Base-by-base conservation (phyloP, 2,113 vertebrate genomes). In the Catharus fuscescens region DNA sequence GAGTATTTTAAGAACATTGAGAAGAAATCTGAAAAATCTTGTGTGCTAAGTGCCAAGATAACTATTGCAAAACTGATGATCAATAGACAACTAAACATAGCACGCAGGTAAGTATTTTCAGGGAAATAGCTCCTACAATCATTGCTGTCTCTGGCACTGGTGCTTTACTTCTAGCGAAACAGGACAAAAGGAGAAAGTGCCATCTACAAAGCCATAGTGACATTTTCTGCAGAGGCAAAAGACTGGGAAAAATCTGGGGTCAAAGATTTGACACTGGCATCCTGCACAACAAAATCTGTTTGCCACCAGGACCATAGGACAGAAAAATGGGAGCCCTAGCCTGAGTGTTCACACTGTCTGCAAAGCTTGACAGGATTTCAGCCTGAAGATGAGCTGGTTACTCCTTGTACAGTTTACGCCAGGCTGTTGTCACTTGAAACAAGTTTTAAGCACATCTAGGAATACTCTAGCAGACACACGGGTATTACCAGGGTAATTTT, bases 41-140 rank as follows among this genome's bases (percentile, higher is more conserved):
- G 9, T 25, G 14, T 18, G 7, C 15, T 72, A 52, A 60, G 4
- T 24, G 64, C 25, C 0, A 2, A 79, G 32, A 5, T 25, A 78
- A 53, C 2, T 40, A 29, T 34, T 50, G 16, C 23, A 34, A 57
- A 89, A 44, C 8, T 71, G 8, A 60, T 32, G 7, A 65, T 5
- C 14, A 66, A 45, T 7, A 6, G 12, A 5, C 4, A 24, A 12
- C 8, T 20, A 71, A 73, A 71, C 3, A 21, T 2, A 48, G 32
- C 6, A 59, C 12, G 12, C 6, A 17, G 9, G 50, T 4, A 31
- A 70, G 9, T 3, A 32, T 62, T 59, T 66, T 14, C 18, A 60
- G 15, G 23, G 38, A 38, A 82, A 28, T 8, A 56, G 0, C 1
- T 18, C 4, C 2, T 38, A 0, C 5, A 23, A 42, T 14, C 18